Base-by-base conservation (phyloP, 2,797 vertebrate species). In the Heterohyrax brucei region DNA sequence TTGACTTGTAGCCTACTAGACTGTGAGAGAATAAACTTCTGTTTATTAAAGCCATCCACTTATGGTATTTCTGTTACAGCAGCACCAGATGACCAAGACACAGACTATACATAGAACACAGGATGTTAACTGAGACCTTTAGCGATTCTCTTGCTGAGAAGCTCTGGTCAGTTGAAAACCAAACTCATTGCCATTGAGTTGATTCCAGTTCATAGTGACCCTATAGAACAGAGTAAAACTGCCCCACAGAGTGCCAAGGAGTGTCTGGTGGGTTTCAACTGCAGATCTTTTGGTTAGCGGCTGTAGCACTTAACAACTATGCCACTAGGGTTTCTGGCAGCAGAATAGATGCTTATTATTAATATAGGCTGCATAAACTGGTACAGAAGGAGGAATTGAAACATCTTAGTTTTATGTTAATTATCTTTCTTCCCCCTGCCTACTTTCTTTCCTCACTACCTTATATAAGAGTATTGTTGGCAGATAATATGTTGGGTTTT, bases 401-500 rank as follows among this genome's bases (percentile, higher is more conserved):
- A 68, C 5, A 13, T 12, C 73, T 44, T 83, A 80, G 26, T 44
- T 81, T 80, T 66, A 79, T 92, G 28, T 39, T 81, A 76, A 39
- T 76, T 75, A 44, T 76, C 33, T 70, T 70, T 84, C 44, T 82
- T 62, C 21, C 3, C 8, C 50, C 33, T 48, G 66, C 10, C 16
- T 22, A 78, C 22, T 78, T 93, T 92, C 18, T 56, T 56, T 13
- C 53, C 53, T 56, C 13, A 8, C 53, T 56, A 56, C 53, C 53
- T 16, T 56, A 56, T 13, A 16, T 56, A 56, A 56, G 13, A 56
- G 53, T 16, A 56, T 56, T 64, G 3, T 14, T 87, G 30, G 2
- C 39, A 85, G 61, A 10, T 59, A 77, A 39, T 53, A 78, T 30
- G n/a, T 90, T 91, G 85, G 10, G 73, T 73, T 82, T 82, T 50